Percentiles rank a stretch among this genome's conserved stretches.
phyloP scores from a whole-genome alignment of 2,888 invertebrate species.

The Furcula furcula region DNA sequence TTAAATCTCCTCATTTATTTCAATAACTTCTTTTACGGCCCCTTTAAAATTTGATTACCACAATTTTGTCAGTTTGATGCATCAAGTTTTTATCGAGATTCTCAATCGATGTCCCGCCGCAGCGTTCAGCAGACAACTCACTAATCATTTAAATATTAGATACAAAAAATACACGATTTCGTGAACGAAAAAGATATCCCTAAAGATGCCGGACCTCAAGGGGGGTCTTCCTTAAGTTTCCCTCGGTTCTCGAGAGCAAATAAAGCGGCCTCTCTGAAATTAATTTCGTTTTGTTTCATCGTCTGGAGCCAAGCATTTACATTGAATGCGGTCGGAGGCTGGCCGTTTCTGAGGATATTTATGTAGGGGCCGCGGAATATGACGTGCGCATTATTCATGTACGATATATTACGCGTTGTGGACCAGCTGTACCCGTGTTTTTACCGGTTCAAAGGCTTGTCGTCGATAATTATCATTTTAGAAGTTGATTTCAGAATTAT shows the following conservation, averaged over 20 bases:
- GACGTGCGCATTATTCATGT: slow-evolving; percentile 79
- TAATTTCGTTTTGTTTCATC: slow-evolving; percentile 80
- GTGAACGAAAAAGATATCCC: slow-evolving; percentile 61
- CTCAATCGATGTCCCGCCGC: slow-evolving; percentile 54
- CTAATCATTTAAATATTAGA: slow-evolving; percentile 62
- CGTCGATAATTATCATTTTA: slow-evolving; percentile 38
- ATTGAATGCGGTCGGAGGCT: slow-evolving; percentile 79
- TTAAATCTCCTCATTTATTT: slow-evolving; percentile 20
- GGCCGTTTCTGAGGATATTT: slow-evolving; percentile 74
- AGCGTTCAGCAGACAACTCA: slow-evolving; percentile 50
- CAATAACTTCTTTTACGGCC: slow-evolving; percentile 34
- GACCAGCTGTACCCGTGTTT: slow-evolving; percentile 72
- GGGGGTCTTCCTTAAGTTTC: slow-evolving; percentile 71
- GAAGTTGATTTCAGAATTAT: slow-evolving; percentile 20
- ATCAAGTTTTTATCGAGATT: slow-evolving; percentile 50
- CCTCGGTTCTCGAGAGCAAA: slow-evolving; percentile 58
- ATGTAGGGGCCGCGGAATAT: slow-evolving; percentile 74
- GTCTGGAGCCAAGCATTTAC: slow-evolving; percentile 77
- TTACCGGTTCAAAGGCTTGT: slow-evolving; percentile 71
- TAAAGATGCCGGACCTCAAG: slow-evolving; percentile 63
- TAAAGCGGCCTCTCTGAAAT: slow-evolving; percentile 76
- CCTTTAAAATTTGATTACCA: slow-evolving; percentile 40
- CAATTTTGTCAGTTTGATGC: slow-evolving; percentile 20
- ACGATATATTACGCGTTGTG: slow-evolving; percentile 56
- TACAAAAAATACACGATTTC: slow-evolving; percentile 50